Conservation (phyloP, 2,888 invertebrate genomes). For the Elegia similella region DNA sequence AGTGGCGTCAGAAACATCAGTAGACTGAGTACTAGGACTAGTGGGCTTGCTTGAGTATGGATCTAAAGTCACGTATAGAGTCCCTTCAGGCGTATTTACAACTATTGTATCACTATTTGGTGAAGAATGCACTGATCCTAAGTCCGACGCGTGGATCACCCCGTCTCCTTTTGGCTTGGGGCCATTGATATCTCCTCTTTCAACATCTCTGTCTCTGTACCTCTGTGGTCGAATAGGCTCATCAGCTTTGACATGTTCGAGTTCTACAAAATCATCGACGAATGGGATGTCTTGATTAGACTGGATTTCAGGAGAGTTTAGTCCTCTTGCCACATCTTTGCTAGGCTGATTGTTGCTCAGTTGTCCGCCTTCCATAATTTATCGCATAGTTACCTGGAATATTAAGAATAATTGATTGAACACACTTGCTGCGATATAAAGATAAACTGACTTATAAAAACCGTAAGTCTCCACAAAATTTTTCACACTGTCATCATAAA, state of each 20-base stretch:
- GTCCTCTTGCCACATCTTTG: conserved; percentile 55
- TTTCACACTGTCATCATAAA: background rate
- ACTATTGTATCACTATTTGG: conserved; percentile 72
- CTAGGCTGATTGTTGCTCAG: conserved; percentile 32
- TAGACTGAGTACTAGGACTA: conserved; percentile 45
- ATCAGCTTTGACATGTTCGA: conserved; percentile 42
- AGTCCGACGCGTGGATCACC: conserved; percentile 58
- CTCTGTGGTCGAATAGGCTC: conserved; percentile 48
- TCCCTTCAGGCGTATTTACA: conserved; percentile 73
- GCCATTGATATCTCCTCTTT: conserved; percentile 33
- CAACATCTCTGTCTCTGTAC: conserved; percentile 43
- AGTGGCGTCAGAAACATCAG: conserved; percentile 33
- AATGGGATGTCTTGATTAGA: conserved; percentile 49
- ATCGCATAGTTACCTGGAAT: conserved; percentile 65
- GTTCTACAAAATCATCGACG: conserved; percentile 56
- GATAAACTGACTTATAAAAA: background rate
- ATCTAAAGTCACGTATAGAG: conserved; percentile 69
- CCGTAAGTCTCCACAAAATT: background rate
- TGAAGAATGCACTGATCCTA: conserved; percentile 59
- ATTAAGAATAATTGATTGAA: conserved; percentile 17
- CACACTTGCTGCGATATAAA: background rate
- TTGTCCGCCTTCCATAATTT: conserved; percentile 48
- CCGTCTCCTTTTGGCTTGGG: conserved; percentile 29
- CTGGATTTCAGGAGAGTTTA: conserved; percentile 63
- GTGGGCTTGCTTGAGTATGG: conserved; percentile 51